Percentiles rank a stretch among this genome's conserved stretches.
phyloP scores from a whole-genome alignment of 2,113 vertebrate genomes.

The Dipodomys stephensi region DNA sequence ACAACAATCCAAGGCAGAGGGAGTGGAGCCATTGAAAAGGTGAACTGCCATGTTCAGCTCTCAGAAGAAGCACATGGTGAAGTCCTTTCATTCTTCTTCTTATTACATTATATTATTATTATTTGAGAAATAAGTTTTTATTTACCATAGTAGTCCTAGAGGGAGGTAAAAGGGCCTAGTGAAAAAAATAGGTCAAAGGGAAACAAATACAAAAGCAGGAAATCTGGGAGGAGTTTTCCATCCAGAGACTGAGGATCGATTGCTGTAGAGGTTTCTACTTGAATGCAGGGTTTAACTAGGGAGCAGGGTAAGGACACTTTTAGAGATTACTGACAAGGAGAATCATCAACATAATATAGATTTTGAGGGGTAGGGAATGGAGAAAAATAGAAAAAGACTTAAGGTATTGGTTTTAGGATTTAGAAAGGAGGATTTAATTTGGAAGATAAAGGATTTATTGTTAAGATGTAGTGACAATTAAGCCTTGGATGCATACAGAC shows the following conservation, averaged over 20 bases:
- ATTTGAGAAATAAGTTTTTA: constrained; percentile 20
- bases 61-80: background rate
- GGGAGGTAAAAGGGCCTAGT: background rate
- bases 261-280: constrained; percentile 43
- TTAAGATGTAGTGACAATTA: constrained; percentile 69
- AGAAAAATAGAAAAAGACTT: constrained; percentile 60
- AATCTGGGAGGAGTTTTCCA: background rate
- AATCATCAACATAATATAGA: constrained; percentile 73
- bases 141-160: background rate
- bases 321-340: constrained; percentile 63
- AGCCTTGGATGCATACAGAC: constrained; percentile 1
- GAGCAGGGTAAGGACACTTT: constrained; percentile 35
- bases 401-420: constrained; percentile 76
- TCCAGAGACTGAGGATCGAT: background rate
- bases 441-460: constrained; percentile 67
- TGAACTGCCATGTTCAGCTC: background rate
- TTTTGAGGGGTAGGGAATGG: constrained; percentile 57
- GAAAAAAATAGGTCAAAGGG: background rate
- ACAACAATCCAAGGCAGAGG: background rate
- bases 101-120: background rate
- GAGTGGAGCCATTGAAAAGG: background rate
- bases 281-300: constrained; percentile 54
- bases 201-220: background rate
- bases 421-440: constrained; percentile 73
- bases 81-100: background rate